These are phyloP conservation scores for Ammospiza nelsoni DNA, from an alignment of 2,113 vertebrate species.

Conservation along the genomic window DNA sequence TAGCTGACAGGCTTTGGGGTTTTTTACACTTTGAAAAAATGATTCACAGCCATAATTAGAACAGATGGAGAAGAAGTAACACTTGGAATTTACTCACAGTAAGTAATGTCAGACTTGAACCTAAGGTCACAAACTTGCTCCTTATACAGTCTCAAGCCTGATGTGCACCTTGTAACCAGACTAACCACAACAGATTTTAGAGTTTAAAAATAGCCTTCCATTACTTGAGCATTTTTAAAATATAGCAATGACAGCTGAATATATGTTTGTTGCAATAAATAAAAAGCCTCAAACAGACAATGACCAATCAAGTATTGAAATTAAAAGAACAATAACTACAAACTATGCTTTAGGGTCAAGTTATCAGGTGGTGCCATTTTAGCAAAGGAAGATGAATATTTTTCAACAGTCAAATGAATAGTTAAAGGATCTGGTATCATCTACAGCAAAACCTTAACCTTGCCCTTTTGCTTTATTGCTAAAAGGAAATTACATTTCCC, in stretches of 20 bases:
- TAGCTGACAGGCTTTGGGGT: background rate
- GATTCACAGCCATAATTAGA: background rate
- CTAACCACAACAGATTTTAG: background rate
- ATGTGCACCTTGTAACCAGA: background rate
- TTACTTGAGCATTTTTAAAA: background rate
- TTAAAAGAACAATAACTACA: background rate
- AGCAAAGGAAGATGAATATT: background rate
- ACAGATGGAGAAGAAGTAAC: background rate
- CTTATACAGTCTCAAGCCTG: background rate
- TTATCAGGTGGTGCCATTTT: background rate
- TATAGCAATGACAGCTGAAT: background rate
- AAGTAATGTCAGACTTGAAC: background rate
- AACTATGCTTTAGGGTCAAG: background rate
- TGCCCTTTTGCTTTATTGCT: background rate
- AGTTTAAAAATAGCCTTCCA: background rate
- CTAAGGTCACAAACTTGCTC: background rate
- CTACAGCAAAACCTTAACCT: background rate
- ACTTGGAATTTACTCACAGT: background rate
- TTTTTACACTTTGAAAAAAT: background rate
- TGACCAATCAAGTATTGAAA: background rate
- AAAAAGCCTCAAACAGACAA: background rate
- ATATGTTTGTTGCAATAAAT: background rate
- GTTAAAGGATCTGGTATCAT: background rate
- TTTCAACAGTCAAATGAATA: background rate
- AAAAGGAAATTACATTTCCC: background rate